Evolutionary conservation across 2,888 invertebrate genomes (phyloP), one percentile per base, ranked within the genome.

Genomic region (Acleris laterana): DNA sequence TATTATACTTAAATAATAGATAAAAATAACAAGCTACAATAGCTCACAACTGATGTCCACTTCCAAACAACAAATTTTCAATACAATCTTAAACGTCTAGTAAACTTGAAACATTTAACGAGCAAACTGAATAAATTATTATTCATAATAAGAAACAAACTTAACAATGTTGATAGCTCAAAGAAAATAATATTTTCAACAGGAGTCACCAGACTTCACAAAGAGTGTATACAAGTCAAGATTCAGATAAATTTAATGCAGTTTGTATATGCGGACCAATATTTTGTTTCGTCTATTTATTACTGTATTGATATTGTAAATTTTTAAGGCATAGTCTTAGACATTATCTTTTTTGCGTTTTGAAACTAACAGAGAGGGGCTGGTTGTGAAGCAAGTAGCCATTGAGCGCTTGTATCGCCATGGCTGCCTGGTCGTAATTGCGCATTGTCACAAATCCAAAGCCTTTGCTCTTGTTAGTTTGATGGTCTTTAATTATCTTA

Each of bases 81-180:
- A 89, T 90, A 89, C 90, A 88, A 86, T 89, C 91, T 90, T 92
- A 90, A 87, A 90, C 78, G 85, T 87, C 90, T 92, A 93, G 88
- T 92, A 93, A 93, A 93, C 91, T 92, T 93, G 92, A 91, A 92
- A 93, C 82, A 90, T 92, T 92, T 90, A 93, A 93, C 93, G 90
- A 92, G 91, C 93, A 89, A 93, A 93, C 90, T 88, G 91, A 93
- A 93, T 93, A 93, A 93, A 92, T 92, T 90, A 92, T 92, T 92
- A 92, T 90, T 88, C 90, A 87, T 89, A 92, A 86, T 84, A 86
- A 84, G 83, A 86, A 92, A 91, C 93, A 93, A 93, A 93, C 92
- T 92, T 93, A 93, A 93, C 93, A 92, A 93, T 91, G 89, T 89
- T 79, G 87, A 91, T 89, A 93, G 93, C 91, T 91, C 91, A 93